Base-by-base conservation (phyloP, 2,113 vertebrate genomes). In the Neolamprologus sp. region DNA sequence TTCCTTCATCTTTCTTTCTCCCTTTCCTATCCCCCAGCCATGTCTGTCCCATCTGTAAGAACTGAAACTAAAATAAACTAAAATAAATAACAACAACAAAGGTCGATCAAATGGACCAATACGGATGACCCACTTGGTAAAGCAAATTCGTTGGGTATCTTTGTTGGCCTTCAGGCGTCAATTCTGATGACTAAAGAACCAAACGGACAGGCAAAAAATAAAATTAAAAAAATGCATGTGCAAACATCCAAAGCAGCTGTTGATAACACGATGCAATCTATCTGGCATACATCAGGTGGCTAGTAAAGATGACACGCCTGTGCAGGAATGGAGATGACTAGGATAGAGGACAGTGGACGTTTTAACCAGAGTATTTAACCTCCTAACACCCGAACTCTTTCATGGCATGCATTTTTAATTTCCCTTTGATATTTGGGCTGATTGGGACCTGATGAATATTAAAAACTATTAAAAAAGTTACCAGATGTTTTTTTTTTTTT, bases 171-270 rank as follows among this genome's bases (percentile, higher is more conserved):
- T 1, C 21, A 55, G 54, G 26, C 4, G 1, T 55, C 21, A 55
- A 0, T 55, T 55, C 54, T 55, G 54, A 55, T 4, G 9, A 3
- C 51, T 53, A 53, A 53, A 53, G 5, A 53, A n/a, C 19, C 49
- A 51, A 51, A 53, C 5, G 5, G 51, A 53, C 51, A 53, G 51
- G 51, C 51, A 11, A 53, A 53, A 53, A 53, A 53, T 0, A 11
- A 53, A 54, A 21, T n/a, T 0, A 0, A n/a, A 19, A 37, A 65
- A 65, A 37, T 21, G 31, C 17, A 37, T 2, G 54, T 26, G 0
- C 54, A 55, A 23, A 5, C 54, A 55, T 55, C 54, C 21, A 55
- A 26, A 55, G 54, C 21, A 23, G 21, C 21, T 26, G 54, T 55
- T 55, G 17, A 51, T 51, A 5, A 51, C 49, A 51, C 4, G 11